phyloP scores from a whole-genome alignment of 2,113 vertebrate species.

The Formicarius rufipectus region DNA sequence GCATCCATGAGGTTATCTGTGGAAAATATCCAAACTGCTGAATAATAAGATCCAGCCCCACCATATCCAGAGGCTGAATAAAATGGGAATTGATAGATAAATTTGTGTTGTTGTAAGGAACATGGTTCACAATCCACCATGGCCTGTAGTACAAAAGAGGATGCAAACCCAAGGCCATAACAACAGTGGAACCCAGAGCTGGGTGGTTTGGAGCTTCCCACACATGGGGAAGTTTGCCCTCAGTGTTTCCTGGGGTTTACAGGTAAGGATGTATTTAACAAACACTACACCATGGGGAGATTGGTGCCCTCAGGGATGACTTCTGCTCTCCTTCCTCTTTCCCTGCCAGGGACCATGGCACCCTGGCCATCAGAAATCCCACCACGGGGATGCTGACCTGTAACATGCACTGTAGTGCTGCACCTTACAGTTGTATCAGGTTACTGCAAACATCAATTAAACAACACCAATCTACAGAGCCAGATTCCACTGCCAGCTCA shows the following conservation, averaged over 20 bases:
- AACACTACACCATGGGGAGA: rapidly evolving
- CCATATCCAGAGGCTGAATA: neutral
- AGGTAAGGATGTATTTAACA: neutral
- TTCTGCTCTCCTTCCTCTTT: neutral
- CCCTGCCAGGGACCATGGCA: rapidly evolving
- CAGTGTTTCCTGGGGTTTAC: neutral
- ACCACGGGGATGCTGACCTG: neutral
- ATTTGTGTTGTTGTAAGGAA: neutral
- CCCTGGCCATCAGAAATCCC: neutral
- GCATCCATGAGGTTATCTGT: neutral
- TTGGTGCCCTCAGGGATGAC: neutral
- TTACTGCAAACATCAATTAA: neutral
- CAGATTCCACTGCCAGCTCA: rapidly evolving
- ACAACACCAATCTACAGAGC: neutral
- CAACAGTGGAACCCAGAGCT: neutral
- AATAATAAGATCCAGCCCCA: neutral
- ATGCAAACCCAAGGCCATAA: neutral
- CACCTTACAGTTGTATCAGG: neutral
- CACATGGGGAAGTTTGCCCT: neutral
- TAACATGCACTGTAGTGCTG: neutral
- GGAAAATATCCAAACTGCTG: neutral
- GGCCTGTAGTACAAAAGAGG: neutral
- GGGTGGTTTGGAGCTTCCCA: neutral
- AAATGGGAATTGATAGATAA: neutral
- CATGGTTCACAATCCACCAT: neutral